Evolutionary conservation across 1,140 invertebrate species (phyloP).

Genomic region (Wiebesia pumilae): DNA sequence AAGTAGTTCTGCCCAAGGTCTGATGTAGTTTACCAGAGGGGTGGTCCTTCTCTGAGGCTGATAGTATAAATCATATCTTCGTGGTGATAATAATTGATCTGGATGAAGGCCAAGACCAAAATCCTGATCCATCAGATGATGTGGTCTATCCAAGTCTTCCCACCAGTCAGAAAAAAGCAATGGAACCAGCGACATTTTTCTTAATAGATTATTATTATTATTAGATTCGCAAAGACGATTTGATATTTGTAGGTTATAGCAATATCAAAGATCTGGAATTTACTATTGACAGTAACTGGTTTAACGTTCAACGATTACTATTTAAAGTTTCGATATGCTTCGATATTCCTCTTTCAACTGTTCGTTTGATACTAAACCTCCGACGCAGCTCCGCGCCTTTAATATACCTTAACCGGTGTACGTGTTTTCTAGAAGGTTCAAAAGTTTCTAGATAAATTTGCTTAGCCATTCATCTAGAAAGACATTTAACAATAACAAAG

Average conservation of each 20-base stretch:
- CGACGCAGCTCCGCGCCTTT: not conserved
- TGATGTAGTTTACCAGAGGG: conserved; percentile 43
- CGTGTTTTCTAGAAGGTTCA: conserved; percentile 25
- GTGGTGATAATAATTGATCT: conserved; percentile 34
- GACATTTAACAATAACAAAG: too few relatives aligned
- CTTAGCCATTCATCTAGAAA: not conserved
- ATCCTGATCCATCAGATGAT: conserved; percentile 63
- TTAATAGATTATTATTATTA: not conserved
- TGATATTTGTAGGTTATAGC: not conserved
- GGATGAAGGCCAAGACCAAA: conserved; percentile 57
- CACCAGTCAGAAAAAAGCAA: conserved; percentile 73
- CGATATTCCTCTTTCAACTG: conserved; percentile 22
- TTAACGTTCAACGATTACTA: not conserved
- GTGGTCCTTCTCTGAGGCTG: not conserved
- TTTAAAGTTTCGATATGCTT: not conserved
- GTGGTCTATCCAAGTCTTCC: conserved; percentile 64
- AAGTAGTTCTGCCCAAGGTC: conserved; percentile 55
- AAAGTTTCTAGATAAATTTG: not conserved
- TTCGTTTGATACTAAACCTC: conserved; percentile 23
- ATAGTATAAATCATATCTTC: conserved; percentile 1
- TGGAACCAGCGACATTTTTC: conserved; percentile 72
- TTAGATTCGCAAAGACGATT: not conserved
- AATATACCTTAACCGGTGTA: not conserved
- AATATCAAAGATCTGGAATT: not conserved
- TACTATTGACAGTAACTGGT: not conserved